Conservation (phyloP, 2,113 vertebrate genomes). For the Hypocryptadius cinnamomeus region DNA sequence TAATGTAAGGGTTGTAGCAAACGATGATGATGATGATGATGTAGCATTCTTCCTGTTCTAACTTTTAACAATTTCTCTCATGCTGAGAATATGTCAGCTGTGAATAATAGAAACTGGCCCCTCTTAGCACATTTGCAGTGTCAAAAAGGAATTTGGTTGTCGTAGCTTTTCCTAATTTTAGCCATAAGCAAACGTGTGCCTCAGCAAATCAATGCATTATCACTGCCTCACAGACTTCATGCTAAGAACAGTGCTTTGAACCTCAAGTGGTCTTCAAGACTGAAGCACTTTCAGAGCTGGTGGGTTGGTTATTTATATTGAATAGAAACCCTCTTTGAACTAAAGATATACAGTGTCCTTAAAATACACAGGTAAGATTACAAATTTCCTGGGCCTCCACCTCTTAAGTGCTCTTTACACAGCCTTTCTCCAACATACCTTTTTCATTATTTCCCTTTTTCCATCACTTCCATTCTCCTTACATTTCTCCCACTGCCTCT, state of each 20-base stretch:
- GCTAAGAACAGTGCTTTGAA: conserved; percentile 29
- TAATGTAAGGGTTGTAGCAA: not conserved
- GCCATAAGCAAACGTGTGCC: not conserved
- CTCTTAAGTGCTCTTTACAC: not conserved
- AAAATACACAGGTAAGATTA: not conserved
- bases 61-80: not conserved
- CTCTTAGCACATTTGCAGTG: not conserved
- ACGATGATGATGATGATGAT: not conserved
- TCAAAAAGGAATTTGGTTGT: not conserved
- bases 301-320: not conserved
- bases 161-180: not conserved
- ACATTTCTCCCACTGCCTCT: not conserved
- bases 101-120: not conserved
- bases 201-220: not conserved
- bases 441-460: not conserved
- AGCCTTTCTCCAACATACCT: not conserved
- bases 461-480: not conserved
- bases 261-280: conserved; percentile 25
- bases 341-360: not conserved
- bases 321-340: conserved; percentile 20
- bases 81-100: not conserved
- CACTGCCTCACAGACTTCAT: not conserved
- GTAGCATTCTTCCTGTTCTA: not conserved
- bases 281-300: not conserved
- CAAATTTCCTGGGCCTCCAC: not conserved